Evolutionary conservation across 2,888 invertebrate species (phyloP).

Genomic region (Orthonychiurus folsomi): DNA sequence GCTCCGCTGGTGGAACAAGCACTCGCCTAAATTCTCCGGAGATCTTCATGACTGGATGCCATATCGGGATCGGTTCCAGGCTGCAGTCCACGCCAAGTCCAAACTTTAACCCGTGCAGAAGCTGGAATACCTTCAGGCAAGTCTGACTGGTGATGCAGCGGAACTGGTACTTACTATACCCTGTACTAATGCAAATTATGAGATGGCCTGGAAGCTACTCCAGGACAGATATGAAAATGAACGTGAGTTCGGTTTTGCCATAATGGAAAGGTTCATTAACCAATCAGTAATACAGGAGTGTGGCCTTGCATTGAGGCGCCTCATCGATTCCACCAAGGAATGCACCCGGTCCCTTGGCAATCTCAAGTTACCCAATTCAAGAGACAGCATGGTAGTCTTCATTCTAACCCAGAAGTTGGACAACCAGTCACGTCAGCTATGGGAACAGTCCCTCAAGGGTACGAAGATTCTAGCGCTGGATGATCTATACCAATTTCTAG

Average conservation of each 20-base stretch:
- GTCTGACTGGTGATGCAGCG: constrained; percentile 16
- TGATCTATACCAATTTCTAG: constrained; percentile 13
- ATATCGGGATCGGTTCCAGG: neutral
- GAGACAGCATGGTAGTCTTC: constrained; percentile 15
- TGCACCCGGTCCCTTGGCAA: constrained; percentile 18
- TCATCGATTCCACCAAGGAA: constrained; percentile 18
- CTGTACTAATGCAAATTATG: constrained; percentile 16
- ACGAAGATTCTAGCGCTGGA: constrained; percentile 10
- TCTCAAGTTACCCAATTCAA: constrained; percentile 5
- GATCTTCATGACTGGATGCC: neutral
- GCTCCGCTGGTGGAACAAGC: too few species aligned
- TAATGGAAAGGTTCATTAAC: neutral
- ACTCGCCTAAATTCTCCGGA: constrained; percentile 20
- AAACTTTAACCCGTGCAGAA: neutral
- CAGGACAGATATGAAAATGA: constrained; percentile 17
- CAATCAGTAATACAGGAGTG: constrained; percentile 7
- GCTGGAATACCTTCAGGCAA: neutral
- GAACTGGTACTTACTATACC: constrained; percentile 10
- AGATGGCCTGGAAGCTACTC: constrained; percentile 15
- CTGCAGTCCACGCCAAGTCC: neutral
- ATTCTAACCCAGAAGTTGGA: constrained; percentile 17
- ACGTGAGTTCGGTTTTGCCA: constrained; percentile 13
- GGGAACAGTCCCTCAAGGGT: constrained; percentile 17
- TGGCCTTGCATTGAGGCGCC: neutral
- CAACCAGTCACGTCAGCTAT: constrained; percentile 13